Base-by-base conservation (phyloP, 2,797 vertebrate genomes). In the Pantherophis alleghaniensis region DNA sequence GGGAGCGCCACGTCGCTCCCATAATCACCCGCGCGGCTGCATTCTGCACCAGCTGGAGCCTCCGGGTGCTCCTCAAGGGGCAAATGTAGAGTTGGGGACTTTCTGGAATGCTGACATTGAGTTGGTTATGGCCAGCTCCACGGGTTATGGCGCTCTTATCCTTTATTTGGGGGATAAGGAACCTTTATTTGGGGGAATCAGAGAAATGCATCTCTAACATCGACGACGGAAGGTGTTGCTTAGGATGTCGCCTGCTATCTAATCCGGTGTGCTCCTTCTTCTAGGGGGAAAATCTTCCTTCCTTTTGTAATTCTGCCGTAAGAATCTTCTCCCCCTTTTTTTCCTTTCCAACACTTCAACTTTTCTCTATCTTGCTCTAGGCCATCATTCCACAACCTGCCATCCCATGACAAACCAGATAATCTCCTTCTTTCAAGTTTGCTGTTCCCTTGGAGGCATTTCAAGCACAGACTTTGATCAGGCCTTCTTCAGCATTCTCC, bases 401-500 rank as follows among this genome's bases (percentile, higher is more conserved):
- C 91, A 89, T 89, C 90, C 89, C 59, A 74, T 47, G 55, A 90
- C 74, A 60, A 56, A 55, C 59, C 56, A 56, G 90, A 87, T 93
- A 93, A 94, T 94, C 88, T 89, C 90, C 59, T 66, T 61, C 87
- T 92, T 93, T 94, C 90, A 91, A 91, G 93, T 87, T 47, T 59
- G 60, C 90, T 92, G 89, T 91, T 91, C 37, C 94, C 94, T 93
- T 37, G 55, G 86, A 94, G 94, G 92, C 90, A 93, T 91, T 92
- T 93, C 74, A 66, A 92, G 90, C 7, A 2, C 69, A 66, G 56
- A 87, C 92, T 94, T 94, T 94, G 94, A 94, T 94, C 90, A 60
- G 5, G 51, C 7, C 53, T 86, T 89, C 83, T 83, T 55, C 16
- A 16, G 22, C 2, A 4, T 83, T 42, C 59, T 86, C 59, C 86